Percentiles rank a stretch among this genome's conserved stretches.
phyloP scores from a whole-genome alignment of 2,113 vertebrate species.

The Chlorodrepanis virens region DNA sequence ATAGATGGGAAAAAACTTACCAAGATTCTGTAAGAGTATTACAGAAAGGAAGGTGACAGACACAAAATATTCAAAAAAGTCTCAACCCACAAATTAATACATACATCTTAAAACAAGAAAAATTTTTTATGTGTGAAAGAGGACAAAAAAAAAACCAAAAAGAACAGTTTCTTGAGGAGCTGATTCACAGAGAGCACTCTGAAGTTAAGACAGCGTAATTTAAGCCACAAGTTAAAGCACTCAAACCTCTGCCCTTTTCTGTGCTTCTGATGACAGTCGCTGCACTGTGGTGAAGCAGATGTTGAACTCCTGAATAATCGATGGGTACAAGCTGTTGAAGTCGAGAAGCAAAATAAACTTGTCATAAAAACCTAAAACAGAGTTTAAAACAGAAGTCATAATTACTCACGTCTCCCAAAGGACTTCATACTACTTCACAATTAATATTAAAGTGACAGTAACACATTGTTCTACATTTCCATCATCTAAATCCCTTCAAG shows the following conservation, averaged over 20 bases:
- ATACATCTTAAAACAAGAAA: not conserved
- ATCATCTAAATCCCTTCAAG: not conserved
- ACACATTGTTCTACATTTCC: not conserved
- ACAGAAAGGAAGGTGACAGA: not conserved
- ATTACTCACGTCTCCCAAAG: not conserved
- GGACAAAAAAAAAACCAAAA: not conserved
- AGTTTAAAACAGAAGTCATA: conserved; percentile 40
- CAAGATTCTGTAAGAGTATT: not conserved
- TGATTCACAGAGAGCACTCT: not conserved
- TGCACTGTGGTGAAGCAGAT: conserved; percentile 98
- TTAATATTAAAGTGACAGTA: not conserved
- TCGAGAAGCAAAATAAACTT: conserved; percentile 97
- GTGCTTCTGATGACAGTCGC: conserved; percentile 73
- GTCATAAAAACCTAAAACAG: conserved; percentile 92
- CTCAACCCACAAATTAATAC: not conserved
- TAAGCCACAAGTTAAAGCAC: not conserved
- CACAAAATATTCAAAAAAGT: not conserved
- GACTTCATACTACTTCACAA: not conserved
- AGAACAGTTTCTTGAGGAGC: not conserved
- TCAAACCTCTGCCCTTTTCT: conserved; percentile 62
- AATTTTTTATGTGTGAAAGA: not conserved
- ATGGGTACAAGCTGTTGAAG: conserved; percentile 99
- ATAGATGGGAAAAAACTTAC: not conserved
- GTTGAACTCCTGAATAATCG: conserved; percentile 99
- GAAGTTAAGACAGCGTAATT: not conserved